These are phyloP conservation scores for Drosophila auraria DNA, from an alignment of 1,140 invertebrate genomes.

Conservation along the genomic window DNA sequence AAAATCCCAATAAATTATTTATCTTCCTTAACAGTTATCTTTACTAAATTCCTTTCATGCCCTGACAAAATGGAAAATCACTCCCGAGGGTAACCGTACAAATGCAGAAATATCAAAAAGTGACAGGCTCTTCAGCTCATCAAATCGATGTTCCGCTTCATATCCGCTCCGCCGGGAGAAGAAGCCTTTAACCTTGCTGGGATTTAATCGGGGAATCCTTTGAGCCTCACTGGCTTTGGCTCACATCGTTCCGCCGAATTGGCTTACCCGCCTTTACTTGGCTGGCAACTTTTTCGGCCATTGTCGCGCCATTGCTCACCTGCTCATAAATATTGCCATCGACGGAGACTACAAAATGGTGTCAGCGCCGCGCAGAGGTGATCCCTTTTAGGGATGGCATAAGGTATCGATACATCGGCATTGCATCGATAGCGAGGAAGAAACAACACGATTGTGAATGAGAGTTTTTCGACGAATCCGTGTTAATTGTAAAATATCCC, in stretches of 20 bases:
- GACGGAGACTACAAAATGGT: slow-evolving; percentile 35
- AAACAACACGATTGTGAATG: too few species aligned
- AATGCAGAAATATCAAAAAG: slow-evolving; percentile 13
- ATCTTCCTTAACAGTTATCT: too few species aligned
- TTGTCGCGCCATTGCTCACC: slow-evolving; percentile 58
- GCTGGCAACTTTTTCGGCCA: slow-evolving; percentile 40
- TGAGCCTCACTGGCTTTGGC: slow-evolving; percentile 33
- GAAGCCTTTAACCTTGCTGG: slow-evolving; percentile 5
- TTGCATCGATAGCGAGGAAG: not conserved
- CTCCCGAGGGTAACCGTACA: not conserved
- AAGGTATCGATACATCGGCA: not conserved
- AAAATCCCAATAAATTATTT: too few species aligned
- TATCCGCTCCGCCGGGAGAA: slow-evolving; percentile 28
- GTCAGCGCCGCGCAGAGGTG: slow-evolving; percentile 11
- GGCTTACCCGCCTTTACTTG: slow-evolving; percentile 28
- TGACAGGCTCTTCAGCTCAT: slow-evolving; percentile 28
- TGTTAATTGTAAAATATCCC: too few species aligned
- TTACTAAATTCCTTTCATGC: not conserved
- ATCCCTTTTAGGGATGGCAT: not conserved
- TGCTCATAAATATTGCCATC: slow-evolving; percentile 55
- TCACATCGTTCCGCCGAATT: slow-evolving; percentile 25
- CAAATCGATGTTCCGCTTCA: slow-evolving; percentile 72
- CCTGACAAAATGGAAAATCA: not conserved
- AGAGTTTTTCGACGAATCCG: too few species aligned
- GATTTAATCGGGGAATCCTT: slow-evolving; percentile 23